phyloP scores from a whole-genome alignment of 2,797 vertebrate genomes.

The Uromys caudimaculatus region DNA sequence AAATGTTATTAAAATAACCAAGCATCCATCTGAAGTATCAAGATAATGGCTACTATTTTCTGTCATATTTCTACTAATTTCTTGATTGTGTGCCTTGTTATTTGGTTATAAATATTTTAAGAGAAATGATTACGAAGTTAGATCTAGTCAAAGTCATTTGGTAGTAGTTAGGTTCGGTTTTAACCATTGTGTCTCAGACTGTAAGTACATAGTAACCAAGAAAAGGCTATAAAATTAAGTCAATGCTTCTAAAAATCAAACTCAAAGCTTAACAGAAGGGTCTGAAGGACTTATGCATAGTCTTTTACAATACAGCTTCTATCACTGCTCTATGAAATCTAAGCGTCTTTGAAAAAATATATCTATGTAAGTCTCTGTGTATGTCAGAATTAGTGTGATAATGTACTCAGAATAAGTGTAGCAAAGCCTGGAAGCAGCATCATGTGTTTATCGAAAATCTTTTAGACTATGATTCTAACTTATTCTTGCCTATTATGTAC shows the following conservation, averaged over 20 bases:
- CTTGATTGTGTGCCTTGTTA: not conserved
- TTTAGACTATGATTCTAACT: not conserved
- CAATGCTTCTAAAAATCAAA: constrained; percentile 16
- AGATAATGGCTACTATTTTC: not conserved
- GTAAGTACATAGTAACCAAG: not conserved
- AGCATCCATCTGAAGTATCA: not conserved
- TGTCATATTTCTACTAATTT: not conserved
- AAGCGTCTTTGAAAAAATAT: not conserved
- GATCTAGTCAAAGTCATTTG: not conserved
- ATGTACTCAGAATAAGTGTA: not conserved
- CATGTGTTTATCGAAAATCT: not conserved
- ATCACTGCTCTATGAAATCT: constrained; percentile 10
- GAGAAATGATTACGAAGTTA: not conserved
- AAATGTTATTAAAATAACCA: constrained; percentile 15
- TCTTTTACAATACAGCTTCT: not conserved
- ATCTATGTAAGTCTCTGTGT: not conserved
- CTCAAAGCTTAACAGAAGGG: not conserved
- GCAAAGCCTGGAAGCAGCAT: not conserved
- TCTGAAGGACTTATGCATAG: not conserved
- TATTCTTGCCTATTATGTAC: not conserved
- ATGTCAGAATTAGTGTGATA: not conserved
- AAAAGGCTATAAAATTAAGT: not conserved
- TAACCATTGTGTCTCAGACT: not conserved
- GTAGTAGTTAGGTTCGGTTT: not conserved
- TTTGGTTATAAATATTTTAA: constrained; percentile 6